phyloP scores from a whole-genome alignment of 2,113 vertebrate species.

The Solenodon paradoxus region DNA sequence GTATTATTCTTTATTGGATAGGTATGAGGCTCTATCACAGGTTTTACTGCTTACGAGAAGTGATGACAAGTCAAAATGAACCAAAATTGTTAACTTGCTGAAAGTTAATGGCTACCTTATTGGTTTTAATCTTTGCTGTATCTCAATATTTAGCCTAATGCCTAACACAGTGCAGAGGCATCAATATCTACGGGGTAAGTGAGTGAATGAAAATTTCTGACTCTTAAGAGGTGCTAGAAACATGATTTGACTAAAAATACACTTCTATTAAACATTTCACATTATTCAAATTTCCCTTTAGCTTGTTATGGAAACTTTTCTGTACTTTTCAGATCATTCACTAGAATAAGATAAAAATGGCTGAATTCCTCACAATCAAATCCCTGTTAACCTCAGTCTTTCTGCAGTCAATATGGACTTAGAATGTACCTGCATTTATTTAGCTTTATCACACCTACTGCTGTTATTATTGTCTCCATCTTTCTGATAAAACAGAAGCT shows the following conservation, averaged over 20 bases:
- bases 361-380: background rate
- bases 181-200: background rate
- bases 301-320: accelerated
- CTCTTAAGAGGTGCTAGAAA: background rate
- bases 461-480: background rate
- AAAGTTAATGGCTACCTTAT: background rate
- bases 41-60: background rate
- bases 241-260: background rate
- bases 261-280: background rate
- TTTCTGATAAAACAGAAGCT: background rate
- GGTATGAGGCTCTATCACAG: background rate
- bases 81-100: background rate
- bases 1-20: background rate
- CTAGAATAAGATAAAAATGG: background rate
- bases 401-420: background rate
- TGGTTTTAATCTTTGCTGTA: background rate
- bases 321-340: background rate
- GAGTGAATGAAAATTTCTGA: background rate
- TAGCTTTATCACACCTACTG: background rate
- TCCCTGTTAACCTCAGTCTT: background rate
- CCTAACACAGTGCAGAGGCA: no score
- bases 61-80: background rate
- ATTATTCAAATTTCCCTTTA: background rate
- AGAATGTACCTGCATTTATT: background rate
- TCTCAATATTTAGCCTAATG: background rate